Evolutionary conservation across 2,888 invertebrate species (phyloP), one percentile per base, ranked within the genome.

Genomic region (Brenthis daphne): DNA sequence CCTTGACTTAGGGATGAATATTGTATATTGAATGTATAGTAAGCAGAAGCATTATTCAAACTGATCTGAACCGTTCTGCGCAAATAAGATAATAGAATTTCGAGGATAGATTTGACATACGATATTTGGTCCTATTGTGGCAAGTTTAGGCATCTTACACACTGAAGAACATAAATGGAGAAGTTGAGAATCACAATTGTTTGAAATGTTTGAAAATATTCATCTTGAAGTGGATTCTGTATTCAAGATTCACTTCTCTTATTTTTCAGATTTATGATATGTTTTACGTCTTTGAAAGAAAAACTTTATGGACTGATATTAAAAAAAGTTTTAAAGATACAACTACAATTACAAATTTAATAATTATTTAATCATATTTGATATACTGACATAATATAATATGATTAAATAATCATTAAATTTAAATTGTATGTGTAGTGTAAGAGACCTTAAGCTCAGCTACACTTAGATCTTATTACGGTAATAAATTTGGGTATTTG

Each of bases 71-170:
- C 71, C 76, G 74, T 69, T 74, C 81, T 84, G 82, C 73, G 77
- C 80, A 84, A 86, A 83, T 85, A 83, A 83, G 85, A 85, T 85
- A 85, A 83, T 82, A 80, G 80, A 81, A 80, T 82, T 79, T 80
- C 76, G 73, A 75, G 75, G 74, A 77, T 73, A 75, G 75, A 73
- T 76, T 75, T 72, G 74, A 75, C 74, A 75, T 73, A 71, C 74
- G 72, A 78, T 75, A 77, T 73, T 75, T 73, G 73, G 66, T 70
- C 47, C 63, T 65, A 67, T 68, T 69, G 65, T 71, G 60, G 57
- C 58, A 37, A 29, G 33, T 33, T 57, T 67, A 71, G 63, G 72
- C 65, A 24, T 67, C 72, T 61, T 67, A 47, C 67, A 72, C 57
- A 67, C 57, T 65, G 67, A 68, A 71, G 64, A 61, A 69, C 64